These are phyloP conservation scores for Oreochromis mossambicus DNA, from an alignment of 2,797 vertebrate species.

Conservation along the genomic window DNA sequence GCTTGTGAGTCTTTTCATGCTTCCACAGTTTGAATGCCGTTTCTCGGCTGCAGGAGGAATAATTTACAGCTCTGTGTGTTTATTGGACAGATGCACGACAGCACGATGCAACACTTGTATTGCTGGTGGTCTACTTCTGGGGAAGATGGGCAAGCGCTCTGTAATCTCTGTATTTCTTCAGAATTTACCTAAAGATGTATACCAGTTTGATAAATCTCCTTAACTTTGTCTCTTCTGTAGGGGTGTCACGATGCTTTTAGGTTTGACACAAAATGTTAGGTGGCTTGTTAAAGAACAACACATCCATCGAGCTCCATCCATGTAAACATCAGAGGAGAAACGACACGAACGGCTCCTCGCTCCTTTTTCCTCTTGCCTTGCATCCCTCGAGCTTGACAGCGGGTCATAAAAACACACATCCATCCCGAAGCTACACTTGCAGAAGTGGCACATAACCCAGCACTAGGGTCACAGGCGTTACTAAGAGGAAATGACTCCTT, in stretches of 20 bases:
- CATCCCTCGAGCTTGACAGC: slow-evolving; percentile 9
- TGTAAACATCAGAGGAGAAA: slow-evolving; percentile 13
- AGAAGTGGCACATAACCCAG: slow-evolving; percentile 42
- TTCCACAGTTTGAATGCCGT: slow-evolving; percentile 20
- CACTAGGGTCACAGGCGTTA: slow-evolving; percentile 46
- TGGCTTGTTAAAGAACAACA: not conserved
- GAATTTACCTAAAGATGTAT: slow-evolving; percentile 10
- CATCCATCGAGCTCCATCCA: not conserved
- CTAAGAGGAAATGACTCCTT: slow-evolving; percentile 67
- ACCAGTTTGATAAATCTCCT: not conserved
- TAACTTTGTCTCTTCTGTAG: not conserved
- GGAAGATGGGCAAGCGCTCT: not conserved
- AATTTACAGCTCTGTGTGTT: not conserved
- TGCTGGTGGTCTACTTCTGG: slow-evolving; percentile 22
- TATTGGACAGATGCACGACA: not conserved
- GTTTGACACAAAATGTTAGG: not conserved
- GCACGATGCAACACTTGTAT: not conserved
- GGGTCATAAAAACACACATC: slow-evolving; percentile 77
- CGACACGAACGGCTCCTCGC: not conserved
- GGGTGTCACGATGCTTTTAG: not conserved
- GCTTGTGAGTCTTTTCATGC: not conserved
- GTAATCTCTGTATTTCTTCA: not conserved
- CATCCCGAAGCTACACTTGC: slow-evolving; percentile 48
- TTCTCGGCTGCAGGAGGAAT: not conserved
- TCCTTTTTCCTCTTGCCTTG: not conserved